phyloP scores from a whole-genome alignment of 2,797 vertebrate genomes.

The Coluber constrictor region DNA sequence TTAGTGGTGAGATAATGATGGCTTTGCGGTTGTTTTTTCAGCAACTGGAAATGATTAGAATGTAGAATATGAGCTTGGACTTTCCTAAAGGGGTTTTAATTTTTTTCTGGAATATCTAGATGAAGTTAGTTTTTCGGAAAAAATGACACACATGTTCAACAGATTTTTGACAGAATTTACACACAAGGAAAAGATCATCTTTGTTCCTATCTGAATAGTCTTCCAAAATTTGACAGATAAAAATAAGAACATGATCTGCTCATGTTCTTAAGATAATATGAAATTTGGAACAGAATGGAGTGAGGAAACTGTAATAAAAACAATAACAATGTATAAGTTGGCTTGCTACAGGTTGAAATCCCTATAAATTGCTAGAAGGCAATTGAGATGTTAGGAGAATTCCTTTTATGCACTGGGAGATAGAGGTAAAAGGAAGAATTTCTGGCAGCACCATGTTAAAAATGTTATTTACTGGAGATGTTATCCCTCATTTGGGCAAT shows the following conservation, averaged over 20 bases:
- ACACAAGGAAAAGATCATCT: background rate
- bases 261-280: background rate
- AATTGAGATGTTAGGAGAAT: background rate
- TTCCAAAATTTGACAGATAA: background rate
- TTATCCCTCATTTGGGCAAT: background rate
- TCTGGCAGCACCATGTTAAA: background rate
- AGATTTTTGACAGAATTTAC: background rate
- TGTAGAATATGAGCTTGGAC: background rate
- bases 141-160: background rate
- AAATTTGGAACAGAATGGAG: background rate
- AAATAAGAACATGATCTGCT: background rate
- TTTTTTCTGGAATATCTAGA: background rate
- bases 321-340: background rate
- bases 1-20: background rate
- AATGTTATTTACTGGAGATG: background rate
- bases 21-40: background rate
- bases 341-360: background rate
- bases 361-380: background rate
- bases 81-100: background rate
- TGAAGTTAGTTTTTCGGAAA: background rate
- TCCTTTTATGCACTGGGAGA: background rate
- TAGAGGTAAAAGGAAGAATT: background rate
- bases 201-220: background rate
- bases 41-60: no score
- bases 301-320: background rate